Evolutionary conservation across 2,113 vertebrate genomes (phyloP).

Genomic region (Mobula hypostoma): DNA sequence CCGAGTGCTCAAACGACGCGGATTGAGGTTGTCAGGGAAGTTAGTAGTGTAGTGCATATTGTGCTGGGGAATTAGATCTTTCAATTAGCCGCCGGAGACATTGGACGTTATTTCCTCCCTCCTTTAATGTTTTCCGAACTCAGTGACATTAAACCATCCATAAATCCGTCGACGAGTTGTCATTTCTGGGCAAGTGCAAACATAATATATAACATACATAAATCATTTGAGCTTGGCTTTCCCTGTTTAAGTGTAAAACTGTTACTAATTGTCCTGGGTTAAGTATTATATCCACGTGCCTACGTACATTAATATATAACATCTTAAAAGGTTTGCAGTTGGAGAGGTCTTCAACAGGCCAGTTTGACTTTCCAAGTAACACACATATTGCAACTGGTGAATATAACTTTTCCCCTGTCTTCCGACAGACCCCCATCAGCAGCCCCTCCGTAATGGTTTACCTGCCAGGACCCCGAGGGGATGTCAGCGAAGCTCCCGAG

Average conservation of each 20-base stretch:
- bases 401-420: background rate
- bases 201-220: background rate
- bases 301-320: too few relatives aligned
- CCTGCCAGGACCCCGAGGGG: slow-evolving; percentile 84
- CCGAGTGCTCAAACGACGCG: too few relatives aligned
- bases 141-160: background rate
- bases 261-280: background rate
- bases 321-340: background rate
- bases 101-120: background rate
- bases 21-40: background rate
- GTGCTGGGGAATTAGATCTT: background rate
- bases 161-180: background rate
- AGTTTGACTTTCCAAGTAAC: background rate
- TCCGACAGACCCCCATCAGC: background rate
- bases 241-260: background rate
- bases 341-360: background rate
- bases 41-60: background rate
- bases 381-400: background rate
- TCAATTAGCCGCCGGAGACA: background rate
- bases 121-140: background rate
- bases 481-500: slow-evolving; percentile 73
- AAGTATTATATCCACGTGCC: background rate
- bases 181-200: background rate
- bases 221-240: background rate
- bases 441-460: slow-evolving; percentile 43